These are phyloP conservation scores for Neosalanx taihuensis DNA, from an alignment of 2,797 vertebrate genomes.

Conservation along the genomic window DNA sequence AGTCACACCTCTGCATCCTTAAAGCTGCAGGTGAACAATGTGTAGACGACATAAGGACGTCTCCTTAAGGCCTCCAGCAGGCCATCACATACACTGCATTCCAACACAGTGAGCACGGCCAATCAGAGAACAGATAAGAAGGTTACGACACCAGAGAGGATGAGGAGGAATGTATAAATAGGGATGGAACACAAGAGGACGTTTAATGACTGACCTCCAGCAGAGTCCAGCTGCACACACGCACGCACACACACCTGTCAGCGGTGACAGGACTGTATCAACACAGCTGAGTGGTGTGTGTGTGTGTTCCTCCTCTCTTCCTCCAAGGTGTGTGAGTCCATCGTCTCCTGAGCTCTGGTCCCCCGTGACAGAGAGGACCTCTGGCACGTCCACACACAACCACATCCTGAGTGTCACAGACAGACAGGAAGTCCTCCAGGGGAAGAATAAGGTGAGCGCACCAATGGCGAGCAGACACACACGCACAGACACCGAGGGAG, in stretches of 20 bases:
- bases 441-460: slow-evolving; percentile 87
- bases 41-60: slow-evolving; percentile 32
- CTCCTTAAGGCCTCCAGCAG: slow-evolving; percentile 30
- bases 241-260: slow-evolving; percentile 50
- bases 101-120: not conserved
- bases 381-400: slow-evolving; percentile 77
- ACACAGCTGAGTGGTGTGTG: slow-evolving; percentile 79
- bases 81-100: slow-evolving; percentile 43
- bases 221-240: slow-evolving; percentile 22
- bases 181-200: slow-evolving; percentile 43
- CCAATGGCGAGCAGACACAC: slow-evolving; percentile 8
- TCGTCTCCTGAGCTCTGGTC: slow-evolving; percentile 68
- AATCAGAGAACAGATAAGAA: too few relatives aligned
- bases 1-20: slow-evolving; percentile 66
- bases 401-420: slow-evolving; percentile 85
- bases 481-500: not conserved
- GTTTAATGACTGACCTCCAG: slow-evolving; percentile 38
- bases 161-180: slow-evolving; percentile 33
- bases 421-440: slow-evolving; percentile 82
- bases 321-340: slow-evolving; percentile 69
- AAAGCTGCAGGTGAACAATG: slow-evolving; percentile 44
- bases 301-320: slow-evolving; percentile 58
- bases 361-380: slow-evolving; percentile 68
- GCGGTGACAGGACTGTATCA: slow-evolving; percentile 60
- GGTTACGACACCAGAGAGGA: slow-evolving; percentile 1